Percentiles rank a stretch among this genome's conserved stretches.
Conservation (phyloP, 1,140 invertebrate species). For the Zophobas morio region DNA sequence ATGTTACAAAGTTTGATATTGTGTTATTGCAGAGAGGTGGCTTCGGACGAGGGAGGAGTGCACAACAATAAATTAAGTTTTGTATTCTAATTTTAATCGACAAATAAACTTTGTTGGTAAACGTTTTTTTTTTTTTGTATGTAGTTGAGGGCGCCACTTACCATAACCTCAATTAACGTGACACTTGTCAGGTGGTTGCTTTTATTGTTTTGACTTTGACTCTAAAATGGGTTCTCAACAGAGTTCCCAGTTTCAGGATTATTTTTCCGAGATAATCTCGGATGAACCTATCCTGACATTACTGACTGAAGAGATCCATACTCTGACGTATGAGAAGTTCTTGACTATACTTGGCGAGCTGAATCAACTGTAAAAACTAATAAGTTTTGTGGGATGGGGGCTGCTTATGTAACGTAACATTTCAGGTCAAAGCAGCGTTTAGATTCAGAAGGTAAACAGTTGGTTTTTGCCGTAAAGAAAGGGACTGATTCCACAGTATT, state of each 20-base stretch:
- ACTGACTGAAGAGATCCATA: slow-evolving; percentile 60
- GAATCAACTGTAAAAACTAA: slow-evolving; percentile 60
- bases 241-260: slow-evolving; percentile 58
- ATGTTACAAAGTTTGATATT: slow-evolving; percentile 38
- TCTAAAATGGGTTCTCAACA: slow-evolving; percentile 61
- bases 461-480: slow-evolving; percentile 77
- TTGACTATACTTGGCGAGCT: slow-evolving; percentile 60
- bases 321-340: slow-evolving; percentile 62
- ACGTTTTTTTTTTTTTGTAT: background rate
- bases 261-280: slow-evolving; percentile 54
- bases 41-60: slow-evolving; percentile 68
- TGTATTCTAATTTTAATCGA: slow-evolving; percentile 16
- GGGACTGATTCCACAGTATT: slow-evolving; percentile 76
- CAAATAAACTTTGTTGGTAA: slow-evolving; percentile 14
- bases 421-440: slow-evolving; percentile 73
- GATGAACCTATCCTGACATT: slow-evolving; percentile 59
- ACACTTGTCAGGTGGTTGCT: too few species aligned
- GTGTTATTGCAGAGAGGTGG: slow-evolving; percentile 67
- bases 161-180: too few species aligned
- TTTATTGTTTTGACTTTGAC: background rate
- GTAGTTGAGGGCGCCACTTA: background rate
- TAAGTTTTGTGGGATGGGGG: slow-evolving; percentile 29
- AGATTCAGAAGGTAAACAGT: slow-evolving; percentile 74
- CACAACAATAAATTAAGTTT: slow-evolving; percentile 49
- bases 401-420: slow-evolving; percentile 45